These are phyloP conservation scores for Caprella mutica DNA, from an alignment of 2,888 invertebrate genomes.

Conservation along the genomic window DNA sequence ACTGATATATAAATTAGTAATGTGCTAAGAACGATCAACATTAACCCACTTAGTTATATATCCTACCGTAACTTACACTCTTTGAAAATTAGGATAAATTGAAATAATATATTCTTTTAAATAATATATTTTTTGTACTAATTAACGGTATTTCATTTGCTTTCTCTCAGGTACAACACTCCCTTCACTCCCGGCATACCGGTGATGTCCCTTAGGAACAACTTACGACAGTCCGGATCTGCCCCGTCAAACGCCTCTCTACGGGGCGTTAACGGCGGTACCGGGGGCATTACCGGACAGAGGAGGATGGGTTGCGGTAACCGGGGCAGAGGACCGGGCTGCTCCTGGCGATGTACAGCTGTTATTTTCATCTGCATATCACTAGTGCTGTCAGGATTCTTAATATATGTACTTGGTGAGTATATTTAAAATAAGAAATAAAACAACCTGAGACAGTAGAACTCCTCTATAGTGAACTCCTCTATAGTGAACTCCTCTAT, in stretches of 20 bases:
- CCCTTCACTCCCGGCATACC: slow-evolving; percentile 21
- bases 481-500: too few species aligned
- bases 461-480: too few species aligned
- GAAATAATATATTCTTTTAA: too few species aligned
- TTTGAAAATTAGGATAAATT: too few species aligned
- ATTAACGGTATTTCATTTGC: too few species aligned
- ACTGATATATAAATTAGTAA: too few species aligned
- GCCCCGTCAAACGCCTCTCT: slow-evolving; percentile 7
- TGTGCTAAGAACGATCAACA: too few species aligned
- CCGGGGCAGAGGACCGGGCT: slow-evolving; percentile 40
- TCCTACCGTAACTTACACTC: too few species aligned
- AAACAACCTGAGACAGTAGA: too few species aligned
- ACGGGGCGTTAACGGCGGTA: slow-evolving; percentile 10
- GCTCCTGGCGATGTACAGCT: slow-evolving; percentile 86
- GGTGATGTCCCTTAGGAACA: slow-evolving; percentile 60
- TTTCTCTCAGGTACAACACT: slow-evolving; percentile 27
- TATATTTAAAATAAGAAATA: too few species aligned
- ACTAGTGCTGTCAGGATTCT: slow-evolving; percentile 65
- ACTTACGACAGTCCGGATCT: slow-evolving; percentile 52
- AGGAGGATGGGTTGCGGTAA: background rate
- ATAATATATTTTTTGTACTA: too few species aligned
- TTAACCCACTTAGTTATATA: too few species aligned
- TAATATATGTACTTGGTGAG: slow-evolving; percentile 78
- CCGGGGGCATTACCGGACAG: slow-evolving; percentile 10
- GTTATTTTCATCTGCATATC: slow-evolving; percentile 75